Base-by-base conservation (phyloP, 2,113 vertebrate genomes). In the Pteruthius melanotis region DNA sequence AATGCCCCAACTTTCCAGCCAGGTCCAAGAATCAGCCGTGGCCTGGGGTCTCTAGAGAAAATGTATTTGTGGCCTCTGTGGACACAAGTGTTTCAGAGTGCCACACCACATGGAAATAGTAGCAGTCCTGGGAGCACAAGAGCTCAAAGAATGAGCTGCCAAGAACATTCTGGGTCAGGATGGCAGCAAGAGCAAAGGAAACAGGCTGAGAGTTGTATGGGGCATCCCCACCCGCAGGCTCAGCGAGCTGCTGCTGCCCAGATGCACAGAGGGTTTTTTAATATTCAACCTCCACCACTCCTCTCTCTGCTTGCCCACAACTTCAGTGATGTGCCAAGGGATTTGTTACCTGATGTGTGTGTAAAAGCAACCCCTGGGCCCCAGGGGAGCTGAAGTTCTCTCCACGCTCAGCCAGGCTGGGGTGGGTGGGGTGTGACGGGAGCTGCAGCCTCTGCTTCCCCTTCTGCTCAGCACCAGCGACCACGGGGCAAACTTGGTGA, bases 51-150 rank as follows among this genome's bases (percentile, higher is more conserved):
- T 37, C 52, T 2, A 22, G 8, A 24, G n/a, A 63, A 85, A 83
- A 90, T 1, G 0, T 6, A 7, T 18, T 39, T 57, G 15, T 3
- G 2, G 7, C 23, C 22, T 70, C 47, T 57, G 21, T 13, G 54
- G 37, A 31, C 30, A 35, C 30, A 47, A 9, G 16, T 2, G 0
- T 39, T 52, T 57, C 40, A 24, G 72, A 91, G 7, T 4, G 26
- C 24, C 10, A 47, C 1, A 1, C 8, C 21, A 35, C n/a, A 6
- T 5, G 17, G 16, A 44, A 44, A 37, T 2, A 63, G 2, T 0
- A 33, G 31, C 35, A 83, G 20, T 23, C 9, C 21, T 35, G 15
- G 37, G 15, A 35, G 18, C 79, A 11, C 1, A 19, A 47, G 19
- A 83, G 49, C 35, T 71, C 63, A 42, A 17, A 26, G 23, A 50